Conservation (phyloP, 2,797 vertebrate species). For the Labroides dimidiatus region DNA sequence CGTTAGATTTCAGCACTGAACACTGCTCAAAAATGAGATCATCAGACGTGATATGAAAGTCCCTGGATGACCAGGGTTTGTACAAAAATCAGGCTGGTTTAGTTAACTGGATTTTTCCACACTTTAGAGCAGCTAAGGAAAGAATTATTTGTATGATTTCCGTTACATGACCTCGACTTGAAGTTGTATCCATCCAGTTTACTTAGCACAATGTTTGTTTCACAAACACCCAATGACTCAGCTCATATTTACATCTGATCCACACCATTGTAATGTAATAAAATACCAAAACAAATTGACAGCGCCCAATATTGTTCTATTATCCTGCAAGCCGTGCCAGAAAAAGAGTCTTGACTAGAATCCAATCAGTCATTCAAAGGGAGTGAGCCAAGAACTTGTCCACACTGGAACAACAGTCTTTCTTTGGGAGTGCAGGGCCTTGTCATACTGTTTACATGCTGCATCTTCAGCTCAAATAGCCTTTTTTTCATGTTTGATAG, state of each 20-base stretch:
- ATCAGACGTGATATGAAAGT: background rate
- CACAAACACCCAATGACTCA: constrained; percentile 59
- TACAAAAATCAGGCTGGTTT: constrained; percentile 4
- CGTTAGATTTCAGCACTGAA: constrained; percentile 1
- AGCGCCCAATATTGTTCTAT: constrained; percentile 70
- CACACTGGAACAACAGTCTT: constrained; percentile 70
- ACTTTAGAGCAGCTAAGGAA: too few species aligned
- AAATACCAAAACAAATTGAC: constrained; percentile 70
- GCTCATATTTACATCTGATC: constrained; percentile 68
- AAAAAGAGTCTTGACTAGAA: constrained; percentile 70
- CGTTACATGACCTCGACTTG: background rate
- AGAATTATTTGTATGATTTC: background rate
- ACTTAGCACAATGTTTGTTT: constrained; percentile 49
- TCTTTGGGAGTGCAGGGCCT: constrained; percentile 69
- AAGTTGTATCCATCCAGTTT: constrained; percentile 5
- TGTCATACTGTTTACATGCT: constrained; percentile 73
- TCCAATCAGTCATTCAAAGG: constrained; percentile 78
- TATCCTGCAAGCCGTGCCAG: constrained; percentile 65
- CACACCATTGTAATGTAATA: constrained; percentile 55
- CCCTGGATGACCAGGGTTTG: background rate
- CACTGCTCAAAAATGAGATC: background rate
- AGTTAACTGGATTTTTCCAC: constrained; percentile 2
- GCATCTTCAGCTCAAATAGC: constrained; percentile 58
- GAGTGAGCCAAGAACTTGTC: constrained; percentile 73
- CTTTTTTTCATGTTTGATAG: constrained; percentile 49